A percentile compares a stretch with the other conserved stretches of the same genome.
Conservation (phyloP, 1,140 invertebrate genomes). For the Cecropterus lyciades region DNA sequence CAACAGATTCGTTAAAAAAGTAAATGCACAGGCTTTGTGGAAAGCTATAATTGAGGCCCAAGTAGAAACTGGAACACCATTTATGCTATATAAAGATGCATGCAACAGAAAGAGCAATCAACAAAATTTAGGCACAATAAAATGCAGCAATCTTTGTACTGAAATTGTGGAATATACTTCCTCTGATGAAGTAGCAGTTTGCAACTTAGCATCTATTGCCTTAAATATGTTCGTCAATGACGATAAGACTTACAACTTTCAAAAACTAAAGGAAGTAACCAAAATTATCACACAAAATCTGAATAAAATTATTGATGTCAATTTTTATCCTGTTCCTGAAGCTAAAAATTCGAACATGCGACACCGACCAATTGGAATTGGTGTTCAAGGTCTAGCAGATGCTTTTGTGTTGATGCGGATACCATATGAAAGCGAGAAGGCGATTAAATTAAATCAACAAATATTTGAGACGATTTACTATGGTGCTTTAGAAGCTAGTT, state of each 20-base stretch:
- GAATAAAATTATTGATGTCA: constrained; percentile 99
- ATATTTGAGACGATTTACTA: constrained; percentile 99
- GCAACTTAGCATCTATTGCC: constrained; percentile 99
- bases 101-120: constrained; percentile 99
- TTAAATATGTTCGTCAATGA: constrained; percentile 97
- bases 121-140: constrained; percentile 99
- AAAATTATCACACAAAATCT: constrained; percentile 97
- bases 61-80: constrained; percentile 99
- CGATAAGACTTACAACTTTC: constrained; percentile 94
- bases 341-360: constrained; percentile 94
- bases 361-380: constrained; percentile 98
- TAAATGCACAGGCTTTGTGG: constrained; percentile 96
- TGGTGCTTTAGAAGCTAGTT: constrained; percentile 98
- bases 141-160: constrained; percentile 99
- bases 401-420: constrained; percentile 97
- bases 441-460: constrained; percentile 95
- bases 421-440: constrained; percentile 95
- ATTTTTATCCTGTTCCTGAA: constrained; percentile 97
- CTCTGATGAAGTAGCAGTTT: constrained; percentile 98
- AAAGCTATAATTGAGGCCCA: constrained; percentile 97
- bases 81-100: constrained; percentile 99
- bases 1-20: constrained; percentile 89
- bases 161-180: constrained; percentile 98
- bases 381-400: constrained; percentile 98
- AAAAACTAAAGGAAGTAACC: constrained; percentile 94